A percentile compares a stretch with the other conserved stretches of the same genome.
phyloP scores from a whole-genome alignment of 2,888 invertebrate species.

The Siphlonurus alternatus region DNA sequence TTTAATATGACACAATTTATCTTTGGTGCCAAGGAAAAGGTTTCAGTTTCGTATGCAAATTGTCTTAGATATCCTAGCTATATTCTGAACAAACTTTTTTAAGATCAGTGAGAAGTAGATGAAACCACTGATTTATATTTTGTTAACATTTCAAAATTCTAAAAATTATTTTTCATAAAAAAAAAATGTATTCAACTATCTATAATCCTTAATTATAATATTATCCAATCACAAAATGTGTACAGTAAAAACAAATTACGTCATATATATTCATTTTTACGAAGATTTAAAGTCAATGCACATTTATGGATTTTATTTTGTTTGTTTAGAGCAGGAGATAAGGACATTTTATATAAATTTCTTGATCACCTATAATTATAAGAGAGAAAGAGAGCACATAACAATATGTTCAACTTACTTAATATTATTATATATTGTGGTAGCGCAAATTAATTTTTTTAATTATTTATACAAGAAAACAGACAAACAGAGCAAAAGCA shows the following conservation, averaged over 20 bases:
- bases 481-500: background rate
- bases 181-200: background rate
- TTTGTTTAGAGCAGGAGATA: background rate
- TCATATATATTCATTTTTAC: constrained; percentile 1
- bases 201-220: background rate
- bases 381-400: background rate
- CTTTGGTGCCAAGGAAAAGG: no score
- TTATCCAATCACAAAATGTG: background rate
- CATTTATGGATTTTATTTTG: background rate
- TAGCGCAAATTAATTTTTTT: background rate
- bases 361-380: background rate
- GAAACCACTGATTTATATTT: no score
- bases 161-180: background rate
- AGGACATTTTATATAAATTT: background rate
- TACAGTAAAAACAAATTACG: background rate
- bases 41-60: no score
- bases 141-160: no score
- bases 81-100: background rate
- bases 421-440: background rate
- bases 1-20: no score
- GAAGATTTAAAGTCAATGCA: background rate
- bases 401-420: background rate
- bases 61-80: no score
- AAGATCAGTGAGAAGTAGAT: no score
- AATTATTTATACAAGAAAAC: background rate